Percentiles rank a stretch among this genome's conserved stretches.
Conservation (phyloP, 2,797 vertebrate genomes). For the Prionace glauca region DNA sequence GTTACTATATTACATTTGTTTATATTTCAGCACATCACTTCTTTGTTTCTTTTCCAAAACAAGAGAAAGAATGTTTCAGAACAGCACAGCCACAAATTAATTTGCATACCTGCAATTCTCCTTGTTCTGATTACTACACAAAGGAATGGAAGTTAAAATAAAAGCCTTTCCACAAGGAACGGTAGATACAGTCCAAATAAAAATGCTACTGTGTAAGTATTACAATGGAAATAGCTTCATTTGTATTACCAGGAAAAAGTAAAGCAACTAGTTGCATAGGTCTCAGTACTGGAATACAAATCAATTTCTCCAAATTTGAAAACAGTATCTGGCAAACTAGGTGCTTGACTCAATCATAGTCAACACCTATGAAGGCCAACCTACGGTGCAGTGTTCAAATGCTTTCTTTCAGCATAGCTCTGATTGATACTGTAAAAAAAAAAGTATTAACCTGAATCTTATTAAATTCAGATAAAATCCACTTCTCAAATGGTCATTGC, state of each 20-base stretch:
- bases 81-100: neutral
- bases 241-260: neutral
- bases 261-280: neutral
- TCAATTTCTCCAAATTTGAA: neutral
- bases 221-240: neutral
- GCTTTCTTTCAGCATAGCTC: neutral
- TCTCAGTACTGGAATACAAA: neutral
- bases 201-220: neutral
- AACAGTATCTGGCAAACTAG: conserved; percentile 5
- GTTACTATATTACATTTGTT: conserved; percentile 49
- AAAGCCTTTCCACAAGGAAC: neutral
- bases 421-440: conserved; percentile 26
- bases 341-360: neutral
- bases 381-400: neutral
- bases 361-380: neutral
- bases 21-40: neutral
- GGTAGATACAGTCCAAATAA: neutral
- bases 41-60: neutral
- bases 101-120: neutral
- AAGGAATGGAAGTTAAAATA: neutral
- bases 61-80: neutral
- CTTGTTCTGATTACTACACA: neutral
- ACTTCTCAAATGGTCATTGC: conserved; percentile 2
- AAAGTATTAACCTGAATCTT: neutral
- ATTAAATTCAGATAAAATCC: neutral